A percentile compares a stretch with the other conserved stretches of the same genome.
These are phyloP conservation scores for Drosophila recens DNA, from an alignment of 2,888 invertebrate species.

Conservation along the genomic window DNA sequence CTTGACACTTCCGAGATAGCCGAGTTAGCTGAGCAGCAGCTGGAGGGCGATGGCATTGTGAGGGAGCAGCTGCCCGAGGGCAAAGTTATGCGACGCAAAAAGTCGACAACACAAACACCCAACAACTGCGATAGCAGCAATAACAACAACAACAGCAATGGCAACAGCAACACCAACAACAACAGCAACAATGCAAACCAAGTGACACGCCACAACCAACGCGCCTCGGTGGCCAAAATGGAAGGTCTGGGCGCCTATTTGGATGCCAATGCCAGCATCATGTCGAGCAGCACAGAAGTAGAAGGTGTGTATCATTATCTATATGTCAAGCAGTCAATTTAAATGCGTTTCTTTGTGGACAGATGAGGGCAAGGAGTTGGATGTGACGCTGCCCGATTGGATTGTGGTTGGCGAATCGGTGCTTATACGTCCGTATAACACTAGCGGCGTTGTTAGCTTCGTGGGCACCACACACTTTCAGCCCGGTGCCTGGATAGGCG, in stretches of 20 bases:
- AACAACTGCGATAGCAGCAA: slow-evolving; percentile 48
- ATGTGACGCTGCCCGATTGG: slow-evolving; percentile 92
- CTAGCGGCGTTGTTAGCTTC: slow-evolving; percentile 93
- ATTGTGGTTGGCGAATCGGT: slow-evolving; percentile 95
- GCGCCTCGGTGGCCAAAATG: slow-evolving; percentile 88
- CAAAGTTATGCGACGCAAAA: slow-evolving; percentile 87
- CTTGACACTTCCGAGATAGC: slow-evolving; percentile 81
- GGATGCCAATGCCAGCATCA: slow-evolving; percentile 81
- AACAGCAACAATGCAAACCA: slow-evolving; percentile 40
- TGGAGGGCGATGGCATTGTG: slow-evolving; percentile 86
- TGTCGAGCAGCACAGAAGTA: slow-evolving; percentile 86
- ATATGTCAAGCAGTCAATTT: neutral
- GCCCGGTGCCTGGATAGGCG: slow-evolving; percentile 95
- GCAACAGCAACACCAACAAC: slow-evolving; percentile 19
- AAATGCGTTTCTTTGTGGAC: slow-evolving; percentile 8
- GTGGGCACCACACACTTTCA: slow-evolving; percentile 93
- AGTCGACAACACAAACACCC: slow-evolving; percentile 72
- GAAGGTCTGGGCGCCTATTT: slow-evolving; percentile 81
- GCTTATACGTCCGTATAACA: slow-evolving; percentile 93
- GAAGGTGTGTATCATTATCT: slow-evolving; percentile 82
- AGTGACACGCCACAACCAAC: slow-evolving; percentile 83
- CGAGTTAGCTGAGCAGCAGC: slow-evolving; percentile 85
- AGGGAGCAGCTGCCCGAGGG: slow-evolving; percentile 90
- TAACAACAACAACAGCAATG: slow-evolving; percentile 37
- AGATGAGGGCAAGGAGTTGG: slow-evolving; percentile 84